Base-by-base conservation (phyloP, 2,888 invertebrate genomes). In the Candidula unifasciata region DNA sequence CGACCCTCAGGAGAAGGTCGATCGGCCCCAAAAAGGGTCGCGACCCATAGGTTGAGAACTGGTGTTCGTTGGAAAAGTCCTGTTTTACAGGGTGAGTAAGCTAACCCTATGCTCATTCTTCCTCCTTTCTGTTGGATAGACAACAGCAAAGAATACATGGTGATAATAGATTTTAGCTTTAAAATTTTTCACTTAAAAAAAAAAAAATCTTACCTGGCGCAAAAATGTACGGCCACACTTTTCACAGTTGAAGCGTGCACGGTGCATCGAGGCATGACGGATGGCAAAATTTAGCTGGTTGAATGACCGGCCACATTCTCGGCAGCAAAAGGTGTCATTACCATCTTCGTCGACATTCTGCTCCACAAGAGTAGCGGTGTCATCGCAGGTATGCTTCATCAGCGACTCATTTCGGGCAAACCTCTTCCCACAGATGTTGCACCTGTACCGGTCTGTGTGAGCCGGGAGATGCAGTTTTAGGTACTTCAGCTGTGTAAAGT, bases 401-500 rank as follows among this genome's bases (percentile, higher is more conserved):
- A 92, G 81, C 33, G 90, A 90, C 80, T 93, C 92, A 78, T 91
- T 91, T 5, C 93, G 91, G 5, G 92, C 88, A 88, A 93, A 94
- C 0, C 87, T 87, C 71, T 90, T 89, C 10, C 89, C 89, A 86
- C 94, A 94, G 74, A 90, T 90, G 44, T 90, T 88, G 85, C 94
- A 94, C 24, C 89, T 89, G 83, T 91, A 91, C 81, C 91, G 90
- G 87, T 92, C 92, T 57, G 92, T 93, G 87, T 94, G 94, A 54
- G 91, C 92, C 1, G 91, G 90, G 83, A 93, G 90, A 87, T 95
- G 95, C 16, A 94, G 91, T 37, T 92, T 92, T 5, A 95, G 90
- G 86, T 94, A 94, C 87, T 94, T 94, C 84, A 94, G 92, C 78
- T 93, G 92, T 2, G 89, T 89, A 89, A 95, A 95, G 8, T 90